Evolutionary conservation across 2,888 invertebrate genomes (phyloP).

Genomic region (Yponomeuta plumbellus): DNA sequence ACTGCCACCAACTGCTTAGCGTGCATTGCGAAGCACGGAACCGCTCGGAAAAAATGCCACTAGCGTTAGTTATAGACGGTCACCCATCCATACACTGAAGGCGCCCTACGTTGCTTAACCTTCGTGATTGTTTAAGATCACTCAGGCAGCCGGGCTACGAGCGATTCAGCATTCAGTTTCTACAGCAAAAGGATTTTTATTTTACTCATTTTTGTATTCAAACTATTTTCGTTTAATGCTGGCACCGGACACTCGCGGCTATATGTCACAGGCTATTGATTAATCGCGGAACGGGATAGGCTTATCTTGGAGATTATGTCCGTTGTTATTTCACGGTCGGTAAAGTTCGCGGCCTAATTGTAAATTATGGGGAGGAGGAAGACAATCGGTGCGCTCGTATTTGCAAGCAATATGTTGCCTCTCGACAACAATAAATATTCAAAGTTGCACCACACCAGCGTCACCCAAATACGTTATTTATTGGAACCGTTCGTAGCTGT

Average conservation of each 20-base stretch:
- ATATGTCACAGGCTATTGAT: conserved; percentile 42
- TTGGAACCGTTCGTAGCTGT: no score
- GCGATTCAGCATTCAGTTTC: no score
- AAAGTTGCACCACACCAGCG: background rate
- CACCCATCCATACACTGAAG: no score
- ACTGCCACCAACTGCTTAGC: no score
- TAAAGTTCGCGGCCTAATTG: conserved; percentile 11
- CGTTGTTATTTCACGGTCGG: conserved; percentile 32
- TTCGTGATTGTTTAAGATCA: no score
- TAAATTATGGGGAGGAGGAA: conserved; percentile 12
- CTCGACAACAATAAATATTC: background rate
- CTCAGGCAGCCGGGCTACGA: no score
- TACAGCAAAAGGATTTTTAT: no score
- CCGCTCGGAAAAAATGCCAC: no score
- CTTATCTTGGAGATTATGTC: conserved; percentile 47
- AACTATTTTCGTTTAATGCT: conserved; percentile 19
- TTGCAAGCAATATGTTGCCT: background rate
- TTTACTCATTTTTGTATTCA: background rate
- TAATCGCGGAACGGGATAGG: conserved; percentile 37
- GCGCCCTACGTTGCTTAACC: no score
- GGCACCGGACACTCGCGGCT: conserved; percentile 40
- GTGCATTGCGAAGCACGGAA: no score
- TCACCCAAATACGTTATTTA: background rate
- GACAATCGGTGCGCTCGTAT: conserved; percentile 1
- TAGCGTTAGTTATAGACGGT: no score